Conservation (phyloP, 2,113 vertebrate species). For the Syrmaticus mikado region DNA sequence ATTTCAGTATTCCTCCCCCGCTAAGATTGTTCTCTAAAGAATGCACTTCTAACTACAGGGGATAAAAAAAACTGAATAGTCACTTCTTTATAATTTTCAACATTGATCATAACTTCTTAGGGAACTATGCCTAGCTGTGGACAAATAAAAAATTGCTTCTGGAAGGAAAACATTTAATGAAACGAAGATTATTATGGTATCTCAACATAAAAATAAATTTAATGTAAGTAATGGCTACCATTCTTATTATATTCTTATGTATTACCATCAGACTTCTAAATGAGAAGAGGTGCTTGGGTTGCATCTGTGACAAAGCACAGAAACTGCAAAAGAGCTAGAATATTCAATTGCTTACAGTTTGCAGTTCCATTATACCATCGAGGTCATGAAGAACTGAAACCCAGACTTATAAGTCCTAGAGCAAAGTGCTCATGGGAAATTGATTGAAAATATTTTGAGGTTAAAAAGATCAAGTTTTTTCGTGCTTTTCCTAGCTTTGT, state of each 20-base stretch:
- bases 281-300: neutral
- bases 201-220: neutral
- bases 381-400: neutral
- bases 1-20: slow-evolving; percentile 19
- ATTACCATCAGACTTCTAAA: neutral
- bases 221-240: neutral
- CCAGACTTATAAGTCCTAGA: neutral
- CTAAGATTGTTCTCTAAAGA: slow-evolving; percentile 14
- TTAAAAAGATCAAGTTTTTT: neutral
- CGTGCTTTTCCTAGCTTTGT: neutral
- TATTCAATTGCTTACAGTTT: neutral
- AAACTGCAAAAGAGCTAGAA: neutral
- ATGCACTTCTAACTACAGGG: neutral
- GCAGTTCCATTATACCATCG: neutral
- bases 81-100: slow-evolving; percentile 10
- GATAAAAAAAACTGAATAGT: neutral
- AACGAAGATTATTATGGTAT: neutral
- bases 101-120: neutral
- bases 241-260: neutral
- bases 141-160: neutral
- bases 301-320: neutral
- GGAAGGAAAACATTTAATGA: neutral
- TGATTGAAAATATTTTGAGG: neutral
- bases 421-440: neutral
- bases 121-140: neutral